Conservation (phyloP, 2,797 vertebrate genomes). For the Naso thynnoides region DNA sequence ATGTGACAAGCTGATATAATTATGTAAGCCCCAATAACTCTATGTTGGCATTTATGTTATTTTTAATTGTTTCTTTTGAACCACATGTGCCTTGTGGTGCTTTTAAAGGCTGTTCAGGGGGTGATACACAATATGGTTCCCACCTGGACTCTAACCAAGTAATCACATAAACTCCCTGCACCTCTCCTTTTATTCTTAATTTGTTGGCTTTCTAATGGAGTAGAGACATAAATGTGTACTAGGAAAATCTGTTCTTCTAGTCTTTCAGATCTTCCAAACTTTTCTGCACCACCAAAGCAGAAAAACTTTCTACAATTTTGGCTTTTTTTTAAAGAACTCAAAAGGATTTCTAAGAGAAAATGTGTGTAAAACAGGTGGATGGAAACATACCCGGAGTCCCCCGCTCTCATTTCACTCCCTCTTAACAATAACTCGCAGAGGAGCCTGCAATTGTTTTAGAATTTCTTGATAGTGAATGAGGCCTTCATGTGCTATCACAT, state of each 20-base stretch:
- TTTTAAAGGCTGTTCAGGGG: background rate
- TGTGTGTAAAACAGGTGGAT: conserved; percentile 15
- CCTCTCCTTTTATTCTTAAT: background rate
- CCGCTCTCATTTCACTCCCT: conserved; percentile 11
- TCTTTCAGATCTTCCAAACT: background rate
- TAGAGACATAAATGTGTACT: background rate
- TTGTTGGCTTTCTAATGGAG: background rate
- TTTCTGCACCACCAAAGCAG: background rate
- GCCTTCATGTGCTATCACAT: conserved; percentile 68
- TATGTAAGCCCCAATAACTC: background rate
- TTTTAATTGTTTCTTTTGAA: background rate
- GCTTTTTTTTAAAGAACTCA: background rate
- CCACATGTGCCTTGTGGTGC: background rate
- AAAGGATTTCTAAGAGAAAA: background rate
- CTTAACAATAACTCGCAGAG: conserved; percentile 14
- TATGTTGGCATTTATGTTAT: background rate
- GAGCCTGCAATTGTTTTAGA: conserved; percentile 33
- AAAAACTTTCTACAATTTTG: conserved; percentile 7
- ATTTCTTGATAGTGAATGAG: conserved; percentile 49
- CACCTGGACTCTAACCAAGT: background rate
- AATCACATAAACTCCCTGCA: background rate
- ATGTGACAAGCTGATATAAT: background rate
- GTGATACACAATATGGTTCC: background rate
- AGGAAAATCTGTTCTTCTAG: background rate
- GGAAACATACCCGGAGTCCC: background rate